A percentile compares a stretch with the other conserved stretches of the same genome.
phyloP scores from a whole-genome alignment of 2,888 invertebrate genomes.

The Erannis defoliaria region DNA sequence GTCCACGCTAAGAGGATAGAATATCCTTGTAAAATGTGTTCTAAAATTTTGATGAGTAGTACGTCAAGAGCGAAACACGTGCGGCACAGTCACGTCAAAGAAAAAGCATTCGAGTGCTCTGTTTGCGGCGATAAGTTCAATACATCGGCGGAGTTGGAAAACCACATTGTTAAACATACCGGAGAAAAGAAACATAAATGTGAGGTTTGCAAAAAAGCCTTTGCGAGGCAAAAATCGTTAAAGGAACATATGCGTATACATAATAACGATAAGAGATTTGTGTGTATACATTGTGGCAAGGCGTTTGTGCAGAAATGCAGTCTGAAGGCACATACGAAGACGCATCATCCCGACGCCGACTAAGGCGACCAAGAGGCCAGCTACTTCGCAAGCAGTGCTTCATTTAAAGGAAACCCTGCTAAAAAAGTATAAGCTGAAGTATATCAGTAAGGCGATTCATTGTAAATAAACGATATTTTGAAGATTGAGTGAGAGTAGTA shows the following conservation, averaged over 20 bases:
- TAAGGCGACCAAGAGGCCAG: neutral
- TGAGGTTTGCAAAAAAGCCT: conserved; percentile 25
- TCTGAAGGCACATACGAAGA: conserved; percentile 20
- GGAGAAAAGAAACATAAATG: conserved; percentile 62
- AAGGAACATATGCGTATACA: conserved; percentile 12
- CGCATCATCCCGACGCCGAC: neutral
- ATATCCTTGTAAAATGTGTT: conserved; percentile 71
- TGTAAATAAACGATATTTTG: neutral
- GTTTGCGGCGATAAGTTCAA: conserved; percentile 66
- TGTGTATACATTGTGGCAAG: conserved; percentile 57
- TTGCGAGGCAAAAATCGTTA: conserved; percentile 48
- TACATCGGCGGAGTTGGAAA: conserved; percentile 65
- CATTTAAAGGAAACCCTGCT: neutral
- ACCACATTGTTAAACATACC: conserved; percentile 70
- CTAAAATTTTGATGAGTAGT: conserved; percentile 68
- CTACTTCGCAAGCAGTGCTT: conserved; percentile 1
- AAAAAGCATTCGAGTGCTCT: conserved; percentile 66
- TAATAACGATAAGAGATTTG: conserved; percentile 39
- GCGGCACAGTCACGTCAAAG: conserved; percentile 67
- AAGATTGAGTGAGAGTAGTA: neutral
- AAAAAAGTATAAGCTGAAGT: neutral
- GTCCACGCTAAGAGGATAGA: conserved; percentile 56
- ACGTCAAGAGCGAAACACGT: conserved; percentile 68
- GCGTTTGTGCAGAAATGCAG: conserved; percentile 67
- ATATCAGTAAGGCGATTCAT: neutral